phyloP scores from a whole-genome alignment of 2,113 vertebrate genomes.

The Pseudonaja textilis region DNA sequence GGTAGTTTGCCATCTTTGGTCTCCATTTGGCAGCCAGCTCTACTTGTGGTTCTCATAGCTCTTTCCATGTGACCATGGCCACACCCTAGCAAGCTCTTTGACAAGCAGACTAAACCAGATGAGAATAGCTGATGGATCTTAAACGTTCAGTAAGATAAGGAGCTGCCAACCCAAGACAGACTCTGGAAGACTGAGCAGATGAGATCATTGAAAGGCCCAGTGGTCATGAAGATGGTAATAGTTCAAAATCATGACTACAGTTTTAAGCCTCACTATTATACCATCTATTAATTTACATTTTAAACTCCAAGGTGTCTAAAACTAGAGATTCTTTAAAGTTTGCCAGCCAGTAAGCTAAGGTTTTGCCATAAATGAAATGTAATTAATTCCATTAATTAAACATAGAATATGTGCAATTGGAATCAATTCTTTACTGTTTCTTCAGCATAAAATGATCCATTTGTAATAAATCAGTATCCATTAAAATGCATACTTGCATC shows the following conservation, averaged over 20 bases:
- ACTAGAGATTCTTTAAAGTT: neutral
- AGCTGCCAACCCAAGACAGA: neutral
- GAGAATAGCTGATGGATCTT: neutral
- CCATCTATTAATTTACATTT: neutral
- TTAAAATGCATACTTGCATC: neutral
- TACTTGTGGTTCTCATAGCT: neutral
- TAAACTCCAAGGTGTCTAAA: neutral
- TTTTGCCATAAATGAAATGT: slow-evolving; percentile 1
- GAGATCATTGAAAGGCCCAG: neutral
- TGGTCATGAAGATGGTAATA: neutral
- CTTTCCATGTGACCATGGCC: neutral
- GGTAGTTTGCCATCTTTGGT: neutral
- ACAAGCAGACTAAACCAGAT: neutral
- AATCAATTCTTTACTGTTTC: slow-evolving; percentile 13
- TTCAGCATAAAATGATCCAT: neutral
- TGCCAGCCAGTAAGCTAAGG: neutral
- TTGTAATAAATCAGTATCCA: neutral
- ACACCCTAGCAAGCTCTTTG: neutral
- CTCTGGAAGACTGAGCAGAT: neutral
- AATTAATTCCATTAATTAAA: neutral
- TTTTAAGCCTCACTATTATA: neutral
- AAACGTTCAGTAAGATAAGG: neutral
- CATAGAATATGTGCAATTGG: accelerated
- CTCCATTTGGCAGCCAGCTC: neutral
- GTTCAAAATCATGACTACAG: too few relatives aligned